These are phyloP conservation scores for Drosophila serrata DNA, from an alignment of 1,140 invertebrate species.

Conservation along the genomic window DNA sequence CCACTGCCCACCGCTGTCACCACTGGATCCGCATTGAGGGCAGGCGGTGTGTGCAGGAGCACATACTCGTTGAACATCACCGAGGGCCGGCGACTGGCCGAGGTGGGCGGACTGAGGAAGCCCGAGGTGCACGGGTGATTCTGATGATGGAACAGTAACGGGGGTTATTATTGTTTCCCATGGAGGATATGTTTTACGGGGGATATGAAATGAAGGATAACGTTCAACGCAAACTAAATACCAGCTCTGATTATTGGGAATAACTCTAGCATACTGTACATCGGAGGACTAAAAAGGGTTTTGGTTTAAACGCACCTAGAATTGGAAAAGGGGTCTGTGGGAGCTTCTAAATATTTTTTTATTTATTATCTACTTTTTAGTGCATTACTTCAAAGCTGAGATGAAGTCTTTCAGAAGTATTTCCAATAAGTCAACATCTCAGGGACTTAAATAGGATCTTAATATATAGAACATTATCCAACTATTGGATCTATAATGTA, in stretches of 20 bases:
- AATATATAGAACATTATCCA: neutral
- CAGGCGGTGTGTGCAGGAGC: conserved; percentile 89
- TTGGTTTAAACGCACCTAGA: too few species aligned
- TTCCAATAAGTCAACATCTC: too few species aligned
- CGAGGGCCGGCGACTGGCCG: conserved; percentile 90
- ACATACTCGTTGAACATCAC: conserved; percentile 96
- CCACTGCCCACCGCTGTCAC: conserved; percentile 10
- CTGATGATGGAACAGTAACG: conserved; percentile 25
- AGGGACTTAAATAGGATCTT: too few species aligned
- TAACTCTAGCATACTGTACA: neutral
- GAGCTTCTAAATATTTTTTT: too few species aligned
- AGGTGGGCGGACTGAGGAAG: conserved; percentile 87
- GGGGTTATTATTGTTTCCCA: neutral
- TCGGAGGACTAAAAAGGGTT: neutral
- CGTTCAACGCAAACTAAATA: conserved; percentile 8
- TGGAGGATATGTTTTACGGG: neutral
- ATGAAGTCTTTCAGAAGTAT: neutral
- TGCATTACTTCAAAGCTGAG: neutral
- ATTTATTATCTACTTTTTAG: neutral
- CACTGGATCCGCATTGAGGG: conserved; percentile 71
- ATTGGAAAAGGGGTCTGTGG: neutral
- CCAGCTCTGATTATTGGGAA: conserved; percentile 1
- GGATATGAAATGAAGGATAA: conserved; percentile 27
- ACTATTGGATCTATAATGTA: neutral
- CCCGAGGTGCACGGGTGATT: conserved; percentile 84